Evolutionary conservation across 2,888 invertebrate species (phyloP), one percentile per base, ranked within the genome.

Genomic region (Mythimna ferrago): DNA sequence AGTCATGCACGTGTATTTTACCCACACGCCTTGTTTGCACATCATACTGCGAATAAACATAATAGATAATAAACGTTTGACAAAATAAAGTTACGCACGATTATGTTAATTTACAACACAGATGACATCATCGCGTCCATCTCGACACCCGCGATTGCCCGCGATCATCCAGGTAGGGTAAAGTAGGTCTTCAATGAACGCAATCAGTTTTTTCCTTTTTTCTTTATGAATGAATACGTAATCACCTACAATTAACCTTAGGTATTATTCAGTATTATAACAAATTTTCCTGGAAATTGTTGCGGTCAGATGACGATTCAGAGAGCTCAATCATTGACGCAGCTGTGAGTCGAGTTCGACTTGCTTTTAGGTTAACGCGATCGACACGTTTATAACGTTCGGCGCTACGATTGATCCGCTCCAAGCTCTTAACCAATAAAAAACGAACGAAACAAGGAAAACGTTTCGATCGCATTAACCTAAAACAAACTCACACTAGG

Each of bases 91-190:
- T 74, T 83, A 88, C 86, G 87, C 89, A 87, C 85, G 90, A 90
- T 91, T 92, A 93, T 91, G 91, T 85, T 93, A 93, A 94, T 93
- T 93, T 93, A 94, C 91, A 90, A 90, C 89, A 80, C 76, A 11
- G 16, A 85, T 94, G 94, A 94, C 92, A 92, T 94, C 95, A 92
- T 93, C 94, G 93, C 77, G 86, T 65, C 78, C 81, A 77, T 51
- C 72, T 66, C 65, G n/a, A 9, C 41, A 19, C 26, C 32, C 54
- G 48, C 57, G n/a, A 63, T 62, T 51, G 14, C 35, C 32, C 54
- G 48, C 57, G 16, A 63, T 62, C 51, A 65, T 68, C 60, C 72
- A 64, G 64, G 54, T 83, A 54, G 48, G 51, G 21, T 51, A 38
- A 64, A 26, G 54, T 61, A 73, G 66, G 66, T n/a, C 64, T 66